Base-by-base conservation (phyloP, 2,797 vertebrate genomes). In the Mormyrus hasselquistii region DNA sequence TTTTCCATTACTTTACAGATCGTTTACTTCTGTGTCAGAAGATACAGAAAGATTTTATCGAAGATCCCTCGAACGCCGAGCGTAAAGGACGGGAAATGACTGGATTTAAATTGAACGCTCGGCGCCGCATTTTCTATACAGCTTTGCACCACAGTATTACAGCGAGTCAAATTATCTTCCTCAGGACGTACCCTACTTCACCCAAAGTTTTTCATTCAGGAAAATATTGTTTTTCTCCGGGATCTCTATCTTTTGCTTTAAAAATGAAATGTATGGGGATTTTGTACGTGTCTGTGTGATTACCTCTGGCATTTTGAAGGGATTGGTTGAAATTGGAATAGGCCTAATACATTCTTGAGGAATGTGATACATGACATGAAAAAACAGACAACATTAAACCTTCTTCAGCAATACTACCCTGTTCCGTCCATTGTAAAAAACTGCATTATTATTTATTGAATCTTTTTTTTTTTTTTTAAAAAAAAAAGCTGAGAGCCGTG, bases 401-500 rank as follows among this genome's bases (percentile, higher is more conserved):
- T 50, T 93, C 87, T 92, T 93, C 93, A 90, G 89, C 91, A 94
- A 93, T 38, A 91, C 89, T 90, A 89, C 91, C 90, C 92, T 94
- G 6, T 94, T 94, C 94, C 91, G 92, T 97, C 95, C 96, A 95
- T 91, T 97, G 96, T 97, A 96, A 94, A 95, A 55, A 96, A 96
- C 52, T 19, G 96, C 96, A 65, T 76, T 19, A 16, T 97, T 99
- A 99, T 99, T 99, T 98, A 98, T 98, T 98, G 97, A 98, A 97
- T 93, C 95, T 94, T 94, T 94, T 92, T 96, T 96, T 94, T n/a
- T n/a, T n/a, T n/a, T n/a, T n/a, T n/a, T n/a, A 41, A 41, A 41
- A 41, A 90, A 95, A 88, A 96, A 82, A 89, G 91, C 22, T 34
- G 2, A 29, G 12, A 50, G 22, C 10, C 22, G 8, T 55, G 25